Percentiles rank a stretch among this genome's conserved stretches.
Conservation (phyloP, 2,113 vertebrate species). For the Octodon degus region DNA sequence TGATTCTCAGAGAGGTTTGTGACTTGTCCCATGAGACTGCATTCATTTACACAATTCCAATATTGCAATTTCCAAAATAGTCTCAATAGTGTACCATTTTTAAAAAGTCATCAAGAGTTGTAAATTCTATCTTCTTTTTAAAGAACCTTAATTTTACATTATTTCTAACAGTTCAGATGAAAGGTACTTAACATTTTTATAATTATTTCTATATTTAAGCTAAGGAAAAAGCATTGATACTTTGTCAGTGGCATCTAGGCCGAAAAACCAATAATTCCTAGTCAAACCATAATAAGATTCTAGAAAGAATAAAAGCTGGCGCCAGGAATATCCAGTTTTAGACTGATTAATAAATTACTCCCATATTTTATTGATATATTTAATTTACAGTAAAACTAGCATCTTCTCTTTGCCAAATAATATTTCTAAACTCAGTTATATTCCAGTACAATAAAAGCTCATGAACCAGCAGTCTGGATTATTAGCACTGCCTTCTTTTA, state of each 20-base stretch:
- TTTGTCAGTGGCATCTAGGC: not conserved
- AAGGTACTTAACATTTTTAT: not conserved
- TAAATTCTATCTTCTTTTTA: slow-evolving; percentile 12
- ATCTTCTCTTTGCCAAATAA: slow-evolving; percentile 43
- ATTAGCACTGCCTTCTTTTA: slow-evolving; percentile 42
- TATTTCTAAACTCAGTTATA: slow-evolving; percentile 45
- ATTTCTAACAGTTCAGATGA: slow-evolving; percentile 1
- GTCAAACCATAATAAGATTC: not conserved
- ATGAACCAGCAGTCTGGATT: not conserved
- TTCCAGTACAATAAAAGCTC: slow-evolving; percentile 40
- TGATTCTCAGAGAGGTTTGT: not conserved
- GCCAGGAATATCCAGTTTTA: not conserved
- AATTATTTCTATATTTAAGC: slow-evolving; percentile 27
- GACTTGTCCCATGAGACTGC: not conserved
- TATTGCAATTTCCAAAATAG: slow-evolving; percentile 23
- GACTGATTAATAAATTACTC: not conserved
- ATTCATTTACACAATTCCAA: slow-evolving; percentile 24
- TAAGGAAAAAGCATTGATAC: not conserved
- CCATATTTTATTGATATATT: slow-evolving; percentile 28
- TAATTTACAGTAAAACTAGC: slow-evolving; percentile 33
- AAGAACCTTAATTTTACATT: slow-evolving; percentile 36
- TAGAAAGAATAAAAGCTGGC: not conserved
- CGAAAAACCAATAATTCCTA: not conserved
- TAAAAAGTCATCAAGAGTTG: not conserved
- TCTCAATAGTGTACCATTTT: not conserved